These are phyloP conservation scores for Papilio glaucus DNA, from an alignment of 1,140 invertebrate species.

Conservation along the genomic window DNA sequence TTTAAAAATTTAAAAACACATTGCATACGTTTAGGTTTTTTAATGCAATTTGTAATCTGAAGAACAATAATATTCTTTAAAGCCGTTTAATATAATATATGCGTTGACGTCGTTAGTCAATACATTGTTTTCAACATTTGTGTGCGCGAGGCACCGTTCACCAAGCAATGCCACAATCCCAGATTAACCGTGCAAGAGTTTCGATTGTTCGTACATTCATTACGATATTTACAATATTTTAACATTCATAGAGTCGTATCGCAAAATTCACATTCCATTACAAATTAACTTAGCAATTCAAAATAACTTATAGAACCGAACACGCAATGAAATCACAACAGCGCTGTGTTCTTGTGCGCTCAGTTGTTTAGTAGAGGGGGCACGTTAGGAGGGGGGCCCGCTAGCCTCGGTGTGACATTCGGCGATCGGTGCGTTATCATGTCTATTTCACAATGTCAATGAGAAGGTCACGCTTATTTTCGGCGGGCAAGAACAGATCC, in stretches of 20 bases:
- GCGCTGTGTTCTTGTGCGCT: constrained; percentile 48
- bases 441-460: constrained; percentile 83
- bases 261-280: constrained; percentile 13
- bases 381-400: constrained; percentile 62
- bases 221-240: constrained; percentile 40
- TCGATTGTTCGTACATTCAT: constrained; percentile 54
- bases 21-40: background rate
- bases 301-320: constrained; percentile 40
- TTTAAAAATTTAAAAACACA: too few species aligned
- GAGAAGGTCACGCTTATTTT: constrained; percentile 81
- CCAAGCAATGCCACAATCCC: constrained; percentile 42
- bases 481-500: constrained; percentile 56
- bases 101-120: constrained; percentile 10
- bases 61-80: background rate
- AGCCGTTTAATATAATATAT: constrained; percentile 3
- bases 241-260: constrained; percentile 9
- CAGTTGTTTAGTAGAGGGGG: constrained; percentile 60
- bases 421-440: constrained; percentile 79
- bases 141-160: constrained; percentile 28
- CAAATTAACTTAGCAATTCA: background rate
- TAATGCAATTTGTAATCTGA: background rate
- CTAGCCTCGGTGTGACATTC: constrained; percentile 80
- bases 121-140: constrained; percentile 28
- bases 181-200: constrained; percentile 45
- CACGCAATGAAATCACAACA: constrained; percentile 66